These are phyloP conservation scores for Caerostris extrusa DNA, from an alignment of 1,140 invertebrate genomes.

Conservation along the genomic window DNA sequence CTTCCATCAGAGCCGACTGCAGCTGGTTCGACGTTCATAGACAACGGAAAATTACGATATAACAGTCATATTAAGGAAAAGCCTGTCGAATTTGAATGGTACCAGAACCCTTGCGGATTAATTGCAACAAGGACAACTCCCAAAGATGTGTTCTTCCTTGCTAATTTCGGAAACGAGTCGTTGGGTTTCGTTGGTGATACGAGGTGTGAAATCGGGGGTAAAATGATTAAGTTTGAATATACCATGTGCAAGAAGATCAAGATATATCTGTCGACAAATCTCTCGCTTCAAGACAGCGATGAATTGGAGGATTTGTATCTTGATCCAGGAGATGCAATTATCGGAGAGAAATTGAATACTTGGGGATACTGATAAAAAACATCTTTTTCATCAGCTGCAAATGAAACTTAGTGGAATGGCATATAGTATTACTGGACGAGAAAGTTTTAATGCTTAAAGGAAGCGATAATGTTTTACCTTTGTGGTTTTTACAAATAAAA, in stretches of 20 bases:
- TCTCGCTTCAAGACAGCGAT: not conserved
- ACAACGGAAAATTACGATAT: not conserved
- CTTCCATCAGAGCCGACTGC: not conserved
- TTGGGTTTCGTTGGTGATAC: not conserved
- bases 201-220: not conserved
- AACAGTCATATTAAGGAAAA: not conserved
- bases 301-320: not conserved
- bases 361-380: not conserved
- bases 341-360: not conserved
- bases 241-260: not conserved
- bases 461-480: not conserved
- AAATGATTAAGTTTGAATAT: not conserved
- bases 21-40: not conserved
- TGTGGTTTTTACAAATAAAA: not conserved
- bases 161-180: constrained; percentile 11
- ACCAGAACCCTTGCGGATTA: not conserved
- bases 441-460: not conserved
- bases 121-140: not conserved
- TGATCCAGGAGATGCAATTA: constrained; percentile 40
- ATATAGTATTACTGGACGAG: not conserved
- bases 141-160: not conserved
- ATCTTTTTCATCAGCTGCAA: not conserved
- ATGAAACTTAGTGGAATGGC: no score
- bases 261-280: not conserved
- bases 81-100: constrained; percentile 10